Conservation (phyloP, 2,797 vertebrate genomes). For the Diplodus puntazzo region DNA sequence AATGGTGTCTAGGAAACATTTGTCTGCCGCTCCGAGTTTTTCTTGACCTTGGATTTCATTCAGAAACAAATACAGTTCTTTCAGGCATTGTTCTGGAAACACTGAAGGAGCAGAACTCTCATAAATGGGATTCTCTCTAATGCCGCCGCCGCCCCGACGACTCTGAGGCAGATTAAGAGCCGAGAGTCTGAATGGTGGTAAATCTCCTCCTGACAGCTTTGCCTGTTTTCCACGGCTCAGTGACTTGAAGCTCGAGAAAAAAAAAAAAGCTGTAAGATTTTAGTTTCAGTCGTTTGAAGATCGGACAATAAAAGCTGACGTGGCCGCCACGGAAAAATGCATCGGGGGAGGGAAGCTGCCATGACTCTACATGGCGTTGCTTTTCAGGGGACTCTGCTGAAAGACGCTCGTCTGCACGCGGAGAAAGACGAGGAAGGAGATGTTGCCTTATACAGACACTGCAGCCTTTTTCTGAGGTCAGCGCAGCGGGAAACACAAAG, state of each 20-base stretch:
- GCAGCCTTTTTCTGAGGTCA: background rate
- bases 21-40: background rate
- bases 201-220: constrained; percentile 33
- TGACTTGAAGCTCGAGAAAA: constrained; percentile 7
- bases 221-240: constrained; percentile 10
- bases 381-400: background rate
- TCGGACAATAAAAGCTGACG: constrained; percentile 19
- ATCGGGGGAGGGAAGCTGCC: background rate
- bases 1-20: background rate
- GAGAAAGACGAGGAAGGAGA: background rate
- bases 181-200: background rate
- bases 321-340: background rate
- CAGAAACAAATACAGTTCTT: background rate
- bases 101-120: background rate
- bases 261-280: constrained; percentile 1
- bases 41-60: constrained; percentile 28
- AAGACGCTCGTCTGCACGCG: background rate
- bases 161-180: constrained; percentile 31
- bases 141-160: background rate
- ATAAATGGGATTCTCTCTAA: constrained; percentile 13
- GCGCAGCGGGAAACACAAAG: background rate
- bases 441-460: constrained; percentile 33
- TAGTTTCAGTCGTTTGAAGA: constrained; percentile 5
- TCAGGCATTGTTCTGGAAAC: constrained; percentile 21
- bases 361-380: constrained; percentile 24